Evolutionary conservation across 2,888 invertebrate genomes (phyloP).

Genomic region (Drosophila ustulata): DNA sequence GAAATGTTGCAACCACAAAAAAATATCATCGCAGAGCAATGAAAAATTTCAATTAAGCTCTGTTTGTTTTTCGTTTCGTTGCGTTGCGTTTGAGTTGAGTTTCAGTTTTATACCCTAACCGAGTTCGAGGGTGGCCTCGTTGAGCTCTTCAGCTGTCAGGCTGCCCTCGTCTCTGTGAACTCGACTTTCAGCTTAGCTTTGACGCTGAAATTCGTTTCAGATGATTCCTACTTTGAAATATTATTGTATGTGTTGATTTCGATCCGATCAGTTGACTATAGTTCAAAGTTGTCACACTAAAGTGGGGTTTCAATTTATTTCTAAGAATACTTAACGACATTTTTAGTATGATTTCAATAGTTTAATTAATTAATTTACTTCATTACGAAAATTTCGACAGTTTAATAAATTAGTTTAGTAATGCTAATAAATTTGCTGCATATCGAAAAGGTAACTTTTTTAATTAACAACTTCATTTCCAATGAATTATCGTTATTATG

Average conservation of each 20-base stretch:
- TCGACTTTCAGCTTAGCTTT: neutral
- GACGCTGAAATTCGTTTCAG: neutral
- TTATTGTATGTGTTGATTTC: neutral
- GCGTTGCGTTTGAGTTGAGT: constrained; percentile 18
- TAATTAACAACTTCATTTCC: too few species aligned
- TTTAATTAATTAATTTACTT: too few species aligned
- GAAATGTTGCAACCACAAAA: constrained; percentile 51
- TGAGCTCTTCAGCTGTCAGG: neutral
- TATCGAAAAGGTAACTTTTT: too few species aligned
- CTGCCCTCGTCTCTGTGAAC: neutral
- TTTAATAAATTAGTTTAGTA: too few species aligned
- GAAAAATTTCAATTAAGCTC: constrained; percentile 61
- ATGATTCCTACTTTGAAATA: neutral
- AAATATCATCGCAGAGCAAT: constrained; percentile 44
- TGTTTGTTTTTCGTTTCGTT: constrained; percentile 42
- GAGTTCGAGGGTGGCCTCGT: neutral
- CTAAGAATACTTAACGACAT: too few species aligned
- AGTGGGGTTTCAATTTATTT: too few species aligned
- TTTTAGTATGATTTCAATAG: too few species aligned
- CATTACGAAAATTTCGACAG: too few species aligned
- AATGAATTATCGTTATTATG: too few species aligned
- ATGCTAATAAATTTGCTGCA: too few species aligned
- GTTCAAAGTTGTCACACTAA: too few species aligned
- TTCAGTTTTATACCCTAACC: constrained; percentile 4
- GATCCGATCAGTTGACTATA: neutral